phyloP scores from a whole-genome alignment of 2,888 invertebrate genomes.

The Desoria tigrina region DNA sequence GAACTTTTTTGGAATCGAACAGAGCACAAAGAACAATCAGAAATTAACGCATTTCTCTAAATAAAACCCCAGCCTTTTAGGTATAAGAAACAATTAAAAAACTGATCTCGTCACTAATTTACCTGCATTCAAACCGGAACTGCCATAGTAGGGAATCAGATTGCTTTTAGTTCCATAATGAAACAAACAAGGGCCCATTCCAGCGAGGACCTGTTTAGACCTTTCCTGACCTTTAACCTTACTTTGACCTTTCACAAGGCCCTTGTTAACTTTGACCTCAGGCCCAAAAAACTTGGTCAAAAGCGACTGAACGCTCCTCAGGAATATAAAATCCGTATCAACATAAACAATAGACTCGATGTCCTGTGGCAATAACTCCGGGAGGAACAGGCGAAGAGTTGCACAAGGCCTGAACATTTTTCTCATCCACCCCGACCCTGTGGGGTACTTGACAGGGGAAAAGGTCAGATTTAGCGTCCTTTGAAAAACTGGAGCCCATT shows the following conservation, averaged over 20 bases:
- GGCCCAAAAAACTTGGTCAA: conserved; percentile 54
- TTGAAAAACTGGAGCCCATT: conserved; percentile 40
- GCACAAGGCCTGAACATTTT: conserved; percentile 53
- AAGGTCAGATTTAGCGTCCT: conserved; percentile 29
- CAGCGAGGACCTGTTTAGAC: conserved; percentile 53
- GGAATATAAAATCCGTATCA: conserved; percentile 59
- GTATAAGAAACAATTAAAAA: background rate
- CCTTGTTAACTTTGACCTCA: conserved; percentile 53
- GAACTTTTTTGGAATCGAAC: too few species aligned
- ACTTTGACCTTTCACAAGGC: conserved; percentile 24
- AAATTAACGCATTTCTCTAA: too few species aligned
- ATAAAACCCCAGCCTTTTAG: background rate
- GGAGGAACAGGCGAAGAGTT: conserved; percentile 53
- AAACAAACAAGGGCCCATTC: conserved; percentile 57
- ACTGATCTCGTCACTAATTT: background rate
- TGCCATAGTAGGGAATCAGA: conserved; percentile 58
- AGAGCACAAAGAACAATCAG: background rate
- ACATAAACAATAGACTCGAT: conserved; percentile 58
- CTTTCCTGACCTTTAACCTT: conserved; percentile 41
- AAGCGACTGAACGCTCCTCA: conserved; percentile 56
- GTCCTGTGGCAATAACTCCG: conserved; percentile 55
- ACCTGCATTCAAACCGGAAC: conserved; percentile 58
- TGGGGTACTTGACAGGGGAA: conserved; percentile 43
- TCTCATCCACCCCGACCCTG: conserved; percentile 49
- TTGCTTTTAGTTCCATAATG: conserved; percentile 58